phyloP scores from a whole-genome alignment of 2,797 vertebrate genomes.

The Sebastes diploproa region DNA sequence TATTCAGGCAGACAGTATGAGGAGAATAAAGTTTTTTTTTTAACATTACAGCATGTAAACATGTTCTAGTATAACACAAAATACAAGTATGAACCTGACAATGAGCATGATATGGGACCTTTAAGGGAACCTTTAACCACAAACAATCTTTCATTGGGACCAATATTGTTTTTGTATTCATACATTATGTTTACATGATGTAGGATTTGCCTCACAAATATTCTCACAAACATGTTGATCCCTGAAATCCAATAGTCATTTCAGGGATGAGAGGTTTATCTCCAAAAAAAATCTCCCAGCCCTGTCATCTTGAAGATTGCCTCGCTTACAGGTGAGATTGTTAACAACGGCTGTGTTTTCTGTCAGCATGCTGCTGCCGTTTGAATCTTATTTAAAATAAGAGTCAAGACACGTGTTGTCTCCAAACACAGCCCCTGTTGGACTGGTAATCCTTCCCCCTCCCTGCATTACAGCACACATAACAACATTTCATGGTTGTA shows the following conservation, averaged over 20 bases:
- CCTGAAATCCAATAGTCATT: slow-evolving; percentile 32
- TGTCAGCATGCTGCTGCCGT: neutral
- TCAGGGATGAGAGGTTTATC: slow-evolving; percentile 31
- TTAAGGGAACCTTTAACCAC: neutral
- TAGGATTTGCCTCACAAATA: neutral
- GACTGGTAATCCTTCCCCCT: neutral
- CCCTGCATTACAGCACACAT: slow-evolving; percentile 9
- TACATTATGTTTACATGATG: neutral
- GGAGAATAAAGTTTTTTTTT: no score
- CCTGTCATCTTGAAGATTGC: slow-evolving; percentile 16
- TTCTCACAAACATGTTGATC: neutral
- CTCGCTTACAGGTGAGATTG: slow-evolving; percentile 12
- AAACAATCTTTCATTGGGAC: neutral
- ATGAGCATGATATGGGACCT: no score
- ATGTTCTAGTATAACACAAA: no score
- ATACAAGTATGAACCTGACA: no score
- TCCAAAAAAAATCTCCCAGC: neutral
- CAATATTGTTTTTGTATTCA: neutral
- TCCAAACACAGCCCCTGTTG: slow-evolving; percentile 1
- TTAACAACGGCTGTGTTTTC: slow-evolving; percentile 1
- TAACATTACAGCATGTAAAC: no score
- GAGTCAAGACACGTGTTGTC: neutral
- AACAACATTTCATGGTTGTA: slow-evolving; percentile 32
- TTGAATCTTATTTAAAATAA: slow-evolving; percentile 28
- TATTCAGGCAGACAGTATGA: no score